phyloP scores from a whole-genome alignment of 2,113 vertebrate genomes.

The Saimiri boliviensis region DNA sequence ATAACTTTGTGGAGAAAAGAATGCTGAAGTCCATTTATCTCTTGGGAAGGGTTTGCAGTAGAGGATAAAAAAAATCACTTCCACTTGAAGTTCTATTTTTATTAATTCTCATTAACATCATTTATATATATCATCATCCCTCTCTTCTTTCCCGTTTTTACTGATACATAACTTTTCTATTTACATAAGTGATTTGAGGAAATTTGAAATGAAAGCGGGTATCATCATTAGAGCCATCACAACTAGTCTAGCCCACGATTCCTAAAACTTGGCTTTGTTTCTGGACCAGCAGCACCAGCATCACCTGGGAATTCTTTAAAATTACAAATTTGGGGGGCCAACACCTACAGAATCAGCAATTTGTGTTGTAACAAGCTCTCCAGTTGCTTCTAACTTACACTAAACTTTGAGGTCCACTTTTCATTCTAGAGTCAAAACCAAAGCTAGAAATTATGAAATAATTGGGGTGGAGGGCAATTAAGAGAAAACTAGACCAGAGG shows the following conservation, averaged over 20 bases:
- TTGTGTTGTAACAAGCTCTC: not conserved
- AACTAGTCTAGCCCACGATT: not conserved
- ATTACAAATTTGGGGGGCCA: not conserved
- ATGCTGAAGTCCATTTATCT: slow-evolving; percentile 23
- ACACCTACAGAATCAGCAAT: not conserved
- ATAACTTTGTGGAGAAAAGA: slow-evolving; percentile 34
- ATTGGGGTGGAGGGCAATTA: not conserved
- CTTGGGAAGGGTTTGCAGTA: not conserved
- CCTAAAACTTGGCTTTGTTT: not conserved
- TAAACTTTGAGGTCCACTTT: not conserved
- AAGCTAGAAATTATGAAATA: not conserved
- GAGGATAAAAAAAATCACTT: not conserved
- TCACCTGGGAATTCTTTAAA: not conserved
- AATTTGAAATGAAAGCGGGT: not conserved
- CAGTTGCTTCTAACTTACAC: not conserved
- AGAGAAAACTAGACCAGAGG: not conserved
- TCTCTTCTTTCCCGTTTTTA: not conserved
- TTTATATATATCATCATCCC: not conserved
- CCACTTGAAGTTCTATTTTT: slow-evolving; percentile 21
- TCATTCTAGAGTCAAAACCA: not conserved
- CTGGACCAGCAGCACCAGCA: not conserved
- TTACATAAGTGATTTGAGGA: not conserved
- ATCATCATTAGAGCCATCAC: not conserved
- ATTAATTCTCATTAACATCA: not conserved
- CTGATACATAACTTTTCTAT: not conserved